These are phyloP conservation scores for Styela clava DNA, from an alignment of 23 tunicate genomes.

Conservation along the genomic window DNA sequence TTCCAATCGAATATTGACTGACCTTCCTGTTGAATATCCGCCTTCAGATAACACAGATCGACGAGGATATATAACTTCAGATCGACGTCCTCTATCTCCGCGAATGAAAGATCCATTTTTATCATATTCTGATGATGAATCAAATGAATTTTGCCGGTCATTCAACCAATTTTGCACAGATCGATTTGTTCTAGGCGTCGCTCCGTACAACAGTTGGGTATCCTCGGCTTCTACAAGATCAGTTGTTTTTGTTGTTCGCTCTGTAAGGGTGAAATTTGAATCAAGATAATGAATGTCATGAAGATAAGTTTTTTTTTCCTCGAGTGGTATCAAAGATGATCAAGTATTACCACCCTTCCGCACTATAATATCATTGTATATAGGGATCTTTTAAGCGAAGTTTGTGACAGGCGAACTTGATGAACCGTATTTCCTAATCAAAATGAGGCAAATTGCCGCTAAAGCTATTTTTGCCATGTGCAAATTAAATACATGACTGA, in stretches of 20 bases:
- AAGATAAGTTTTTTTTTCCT: too few relatives aligned
- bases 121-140: neutral
- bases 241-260: neutral
- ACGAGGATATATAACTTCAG: neutral
- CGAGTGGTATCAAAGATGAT: too few relatives aligned
- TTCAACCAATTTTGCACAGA: conserved; percentile 13
- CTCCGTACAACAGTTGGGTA: neutral
- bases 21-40: neutral
- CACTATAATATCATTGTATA: too few relatives aligned
- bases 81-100: neutral
- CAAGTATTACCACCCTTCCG: too few relatives aligned
- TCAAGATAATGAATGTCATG: too few relatives aligned
- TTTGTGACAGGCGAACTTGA: too few relatives aligned
- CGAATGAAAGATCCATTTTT: neutral
- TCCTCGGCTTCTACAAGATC: neutral
- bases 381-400: too few relatives aligned
- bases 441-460: too few relatives aligned
- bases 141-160: neutral
- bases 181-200: neutral
- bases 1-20: neutral
- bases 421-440: too few relatives aligned
- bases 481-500: too few relatives aligned
- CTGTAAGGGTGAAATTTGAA: neutral
- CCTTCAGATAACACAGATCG: neutral
- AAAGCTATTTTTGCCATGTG: too few relatives aligned